A percentile compares a stretch with the other conserved stretches of the same genome.
phyloP scores from a whole-genome alignment of 2,888 invertebrate genomes.

The Sturmia bella region DNA sequence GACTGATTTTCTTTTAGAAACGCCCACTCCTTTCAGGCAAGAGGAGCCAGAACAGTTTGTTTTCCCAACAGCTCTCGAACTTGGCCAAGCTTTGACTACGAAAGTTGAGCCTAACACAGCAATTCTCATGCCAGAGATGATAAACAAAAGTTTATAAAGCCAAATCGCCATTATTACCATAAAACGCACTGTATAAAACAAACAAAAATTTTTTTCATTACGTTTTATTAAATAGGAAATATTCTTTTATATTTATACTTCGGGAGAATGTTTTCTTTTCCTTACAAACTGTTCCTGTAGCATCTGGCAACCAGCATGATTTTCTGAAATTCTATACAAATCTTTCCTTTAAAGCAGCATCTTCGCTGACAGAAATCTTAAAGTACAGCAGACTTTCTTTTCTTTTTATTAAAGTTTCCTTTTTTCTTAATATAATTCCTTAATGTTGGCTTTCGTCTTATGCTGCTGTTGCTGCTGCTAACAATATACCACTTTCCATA shows the following conservation, averaged over 20 bases:
- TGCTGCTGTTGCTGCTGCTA: not conserved
- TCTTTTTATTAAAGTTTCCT: slow-evolving; percentile 8
- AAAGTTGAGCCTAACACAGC: too few relatives aligned
- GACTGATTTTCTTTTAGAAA: too few relatives aligned
- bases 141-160: too few relatives aligned
- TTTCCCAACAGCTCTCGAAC: too few relatives aligned
- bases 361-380: slow-evolving; percentile 24
- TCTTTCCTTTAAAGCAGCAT: slow-evolving; percentile 8
- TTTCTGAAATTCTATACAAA: slow-evolving; percentile 38
- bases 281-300: not conserved
- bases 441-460: slow-evolving; percentile 32
- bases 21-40: too few relatives aligned
- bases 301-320: slow-evolving; percentile 55
- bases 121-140: too few relatives aligned
- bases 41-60: too few relatives aligned
- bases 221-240: slow-evolving; percentile 15
- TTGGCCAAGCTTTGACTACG: too few relatives aligned
- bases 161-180: too few relatives aligned
- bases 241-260: not conserved
- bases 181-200: too few relatives aligned
- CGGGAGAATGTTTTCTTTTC: not conserved
- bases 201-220: not conserved
- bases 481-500: slow-evolving; percentile 35
- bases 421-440: slow-evolving; percentile 23
- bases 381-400: not conserved